Evolutionary conservation across 2,113 vertebrate genomes (phyloP), one percentile per base, ranked within the genome.

Genomic region (Myanophis thanlyinensis): DNA sequence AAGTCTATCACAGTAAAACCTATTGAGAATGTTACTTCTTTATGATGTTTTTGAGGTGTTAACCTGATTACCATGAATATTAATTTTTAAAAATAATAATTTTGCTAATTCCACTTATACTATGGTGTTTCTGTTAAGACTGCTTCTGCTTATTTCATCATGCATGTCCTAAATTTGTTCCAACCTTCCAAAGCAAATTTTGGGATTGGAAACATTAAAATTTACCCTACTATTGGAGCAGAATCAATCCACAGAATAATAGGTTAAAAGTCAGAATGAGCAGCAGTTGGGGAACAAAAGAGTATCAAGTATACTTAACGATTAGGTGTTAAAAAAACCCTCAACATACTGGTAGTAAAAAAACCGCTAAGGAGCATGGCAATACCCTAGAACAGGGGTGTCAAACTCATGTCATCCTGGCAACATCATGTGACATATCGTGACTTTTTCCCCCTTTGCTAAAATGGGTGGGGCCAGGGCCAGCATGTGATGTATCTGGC

Each of bases 1-100:
- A 98, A 98, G 98, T 98, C 59, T 49, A 59, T 44, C 84, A 91
- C 1, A 53, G 25, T 62, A 86, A 90, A 46, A 30, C 85, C 4
- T n/a, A 67, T 27, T 35, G 85, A 3, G 13, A 18, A 44, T 91
- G 4, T 84, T 44, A 48, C 12, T 54, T 94, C 88, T 86, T 22
- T 15, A 27, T 47, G 46, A 20, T 51, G 53, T 88, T 67, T 35
- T 8, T 52, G 52, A 40, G 2, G 30, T 67, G 3, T 51, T 30
- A 67, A 87, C 48, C 27, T 13, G 15, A 27, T 87, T 87, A n/a
- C 18, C 47, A 15, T 91, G 23, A 91, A 91, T 91, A n/a, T 87
- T 87, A 91, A 62, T 62, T 15, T 87, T 10, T n/a, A 40, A 44
- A 20, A 35, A 91, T n/a, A 87, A 91, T 30, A 15, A 54, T 54